Conservation (phyloP, 2,797 vertebrate genomes). For the Chaetodon trifasciatus region DNA sequence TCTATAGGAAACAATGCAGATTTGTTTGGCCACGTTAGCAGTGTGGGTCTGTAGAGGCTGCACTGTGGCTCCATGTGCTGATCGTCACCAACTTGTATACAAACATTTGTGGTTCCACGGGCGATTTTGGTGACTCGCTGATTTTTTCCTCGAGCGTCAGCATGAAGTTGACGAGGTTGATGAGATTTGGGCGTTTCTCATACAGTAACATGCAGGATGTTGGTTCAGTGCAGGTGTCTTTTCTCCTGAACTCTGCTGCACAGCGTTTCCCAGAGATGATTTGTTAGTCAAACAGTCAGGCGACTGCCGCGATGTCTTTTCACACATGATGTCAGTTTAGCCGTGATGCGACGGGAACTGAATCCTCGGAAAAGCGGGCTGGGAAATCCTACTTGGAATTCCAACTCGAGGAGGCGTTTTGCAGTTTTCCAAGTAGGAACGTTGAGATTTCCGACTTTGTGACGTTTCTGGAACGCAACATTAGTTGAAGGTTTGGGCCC, state of each 20-base stretch:
- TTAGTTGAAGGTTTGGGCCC: conserved; percentile 17
- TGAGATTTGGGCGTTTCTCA: too few species aligned
- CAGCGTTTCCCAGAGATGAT: not conserved
- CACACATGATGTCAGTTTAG: not conserved
- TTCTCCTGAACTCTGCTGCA: not conserved
- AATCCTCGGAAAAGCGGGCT: not conserved
- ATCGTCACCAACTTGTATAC: too few species aligned
- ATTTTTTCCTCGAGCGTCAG: not conserved
- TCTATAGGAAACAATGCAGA: not conserved
- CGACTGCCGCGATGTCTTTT: not conserved
- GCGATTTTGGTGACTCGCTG: not conserved
- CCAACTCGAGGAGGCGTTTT: not conserved
- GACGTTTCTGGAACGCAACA: conserved; percentile 21
- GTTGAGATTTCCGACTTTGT: conserved; percentile 16
- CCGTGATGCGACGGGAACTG: not conserved
- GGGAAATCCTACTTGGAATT: not conserved
- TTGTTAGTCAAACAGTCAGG: not conserved
- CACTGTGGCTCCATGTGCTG: not conserved
- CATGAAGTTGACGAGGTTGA: not conserved
- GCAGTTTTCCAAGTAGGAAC: conserved; percentile 2
- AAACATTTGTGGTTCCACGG: not conserved
- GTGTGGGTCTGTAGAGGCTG: not conserved
- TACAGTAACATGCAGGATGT: not conserved
- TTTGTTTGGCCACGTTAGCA: not conserved
- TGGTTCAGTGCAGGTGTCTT: not conserved